Base-by-base conservation (phyloP, 1,140 invertebrate species). In the Drosophila watanabei region DNA sequence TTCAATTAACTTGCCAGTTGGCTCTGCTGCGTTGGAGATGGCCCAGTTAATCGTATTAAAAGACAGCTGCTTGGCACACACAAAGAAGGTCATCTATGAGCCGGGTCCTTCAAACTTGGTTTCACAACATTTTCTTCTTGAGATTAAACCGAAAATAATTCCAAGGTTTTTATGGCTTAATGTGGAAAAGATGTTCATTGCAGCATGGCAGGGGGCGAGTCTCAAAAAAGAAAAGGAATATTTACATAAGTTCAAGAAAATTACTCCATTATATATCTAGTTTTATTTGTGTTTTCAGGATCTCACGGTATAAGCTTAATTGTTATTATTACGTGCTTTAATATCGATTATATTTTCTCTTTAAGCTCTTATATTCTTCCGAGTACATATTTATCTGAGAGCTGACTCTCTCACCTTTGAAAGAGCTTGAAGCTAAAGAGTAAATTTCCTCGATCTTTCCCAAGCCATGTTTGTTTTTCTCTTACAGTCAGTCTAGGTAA, bases 1-100 rank as follows among this genome's bases (percentile, higher is more conserved):
- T 79, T 79, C 75, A 79, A 79, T 79, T 79, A 79, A 78, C 75
- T 70, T 49, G 43, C 57, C 35, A 54, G 58, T 62, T 63, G 35
- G 60, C 35, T 54, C 49, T 52, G 32, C 52, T 28, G 16, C 28
- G 41, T 24, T 39, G 37, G 35, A 60, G 69, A 60, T 62, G 64
- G 57, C 41, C 24, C 41, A 45, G 49, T 70, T 78, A 78, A 70
- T 79, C 75, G 75, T 64, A 79, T 79, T 79, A 77, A 48, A 33
- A 68, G 39, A 37, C 73, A 77, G 54, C 54, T 77, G 73, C 20
- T 48, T 68, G 30, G 14, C 48, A 39, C 46, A 35, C 48, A 56
- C 43, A 46, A 69, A 71, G 32, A 32, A 46, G 39, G 49, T 48
- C 49, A 48, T 20, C 41, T 35, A 18, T 30, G 32, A 32, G 33